Percentiles rank a stretch among this genome's conserved stretches.
Evolutionary conservation across 2,888 invertebrate species (phyloP).

Genomic region (Leptura quadrifasciata): DNA sequence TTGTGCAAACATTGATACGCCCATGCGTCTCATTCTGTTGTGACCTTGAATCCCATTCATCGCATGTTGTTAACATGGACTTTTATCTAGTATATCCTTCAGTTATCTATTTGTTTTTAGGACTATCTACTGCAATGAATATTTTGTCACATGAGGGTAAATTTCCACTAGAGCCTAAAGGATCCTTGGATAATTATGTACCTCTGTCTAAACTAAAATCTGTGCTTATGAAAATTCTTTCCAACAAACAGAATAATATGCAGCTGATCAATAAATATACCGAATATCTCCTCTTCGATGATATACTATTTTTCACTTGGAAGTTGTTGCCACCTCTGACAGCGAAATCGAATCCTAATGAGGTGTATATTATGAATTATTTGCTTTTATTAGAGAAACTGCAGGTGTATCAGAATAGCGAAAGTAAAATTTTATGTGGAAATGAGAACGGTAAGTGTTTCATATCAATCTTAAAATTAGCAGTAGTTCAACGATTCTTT

Average conservation of each 20-base stretch:
- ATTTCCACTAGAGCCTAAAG: conserved; percentile 77
- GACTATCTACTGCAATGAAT: conserved; percentile 84
- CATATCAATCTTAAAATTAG: no score
- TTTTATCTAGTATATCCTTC: no score
- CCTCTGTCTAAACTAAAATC: conserved; percentile 81
- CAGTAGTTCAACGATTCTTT: no score
- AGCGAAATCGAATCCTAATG: conserved; percentile 75
- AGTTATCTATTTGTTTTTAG: conserved; percentile 65
- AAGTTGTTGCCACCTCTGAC: conserved; percentile 77
- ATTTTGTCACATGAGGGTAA: conserved; percentile 84
- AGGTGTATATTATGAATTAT: conserved; percentile 71
- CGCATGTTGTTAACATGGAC: no score
- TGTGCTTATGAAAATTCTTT: conserved; percentile 80
- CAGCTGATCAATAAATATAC: conserved; percentile 82
- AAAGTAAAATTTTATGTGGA: conserved; percentile 66
- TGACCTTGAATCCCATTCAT: no score
- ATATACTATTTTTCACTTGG: conserved; percentile 85
- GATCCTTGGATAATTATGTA: conserved; percentile 77
- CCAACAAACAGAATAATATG: conserved; percentile 78
- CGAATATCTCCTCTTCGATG: conserved; percentile 84
- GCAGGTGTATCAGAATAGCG: conserved; percentile 64
- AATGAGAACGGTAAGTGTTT: conserved; percentile 59
- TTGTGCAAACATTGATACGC: no score
- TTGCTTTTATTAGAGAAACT: conserved; percentile 69
- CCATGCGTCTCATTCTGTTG: no score